Percentiles rank a stretch among this genome's conserved stretches.
Conservation (phyloP, 2,888 invertebrate genomes). For the Ceramica pisi region DNA sequence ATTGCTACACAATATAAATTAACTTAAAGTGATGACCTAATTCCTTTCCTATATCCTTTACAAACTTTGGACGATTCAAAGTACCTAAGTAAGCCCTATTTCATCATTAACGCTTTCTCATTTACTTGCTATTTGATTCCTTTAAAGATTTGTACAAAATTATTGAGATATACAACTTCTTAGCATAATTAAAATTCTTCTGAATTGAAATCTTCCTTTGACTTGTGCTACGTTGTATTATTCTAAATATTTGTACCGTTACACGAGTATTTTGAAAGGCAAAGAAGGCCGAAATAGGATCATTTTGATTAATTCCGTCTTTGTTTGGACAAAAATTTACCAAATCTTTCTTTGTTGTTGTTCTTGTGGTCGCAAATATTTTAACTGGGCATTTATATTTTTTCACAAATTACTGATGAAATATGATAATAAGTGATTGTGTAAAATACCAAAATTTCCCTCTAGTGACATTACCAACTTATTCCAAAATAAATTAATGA, state of each 20-base stretch:
- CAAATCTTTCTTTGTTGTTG: neutral
- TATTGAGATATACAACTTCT: slow-evolving; percentile 5
- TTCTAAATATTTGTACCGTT: slow-evolving; percentile 22
- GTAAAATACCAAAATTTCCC: no score
- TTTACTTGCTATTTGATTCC: slow-evolving; percentile 9
- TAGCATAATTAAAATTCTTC: slow-evolving; percentile 46
- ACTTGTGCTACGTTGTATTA: slow-evolving; percentile 6
- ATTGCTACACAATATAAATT: no score
- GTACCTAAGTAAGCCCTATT: neutral
- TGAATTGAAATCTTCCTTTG: slow-evolving; percentile 12
- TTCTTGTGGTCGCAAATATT: neutral
- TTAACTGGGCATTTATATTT: neutral
- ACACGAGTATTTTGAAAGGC: neutral
- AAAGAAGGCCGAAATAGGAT: slow-evolving; percentile 17
- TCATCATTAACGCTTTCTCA: neutral
- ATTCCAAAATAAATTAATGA: no score
- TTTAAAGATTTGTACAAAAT: slow-evolving; percentile 7
- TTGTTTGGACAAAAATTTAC: slow-evolving; percentile 1
- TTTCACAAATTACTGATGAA: neutral
- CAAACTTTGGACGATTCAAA: neutral
- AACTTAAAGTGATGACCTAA: neutral
- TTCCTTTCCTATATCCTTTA: neutral
- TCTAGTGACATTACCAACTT: no score
- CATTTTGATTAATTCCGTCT: slow-evolving; percentile 18
- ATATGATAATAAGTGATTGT: no score